These are phyloP conservation scores for Lindbergichthys nudifrons DNA, from an alignment of 2,797 vertebrate genomes.

Conservation along the genomic window DNA sequence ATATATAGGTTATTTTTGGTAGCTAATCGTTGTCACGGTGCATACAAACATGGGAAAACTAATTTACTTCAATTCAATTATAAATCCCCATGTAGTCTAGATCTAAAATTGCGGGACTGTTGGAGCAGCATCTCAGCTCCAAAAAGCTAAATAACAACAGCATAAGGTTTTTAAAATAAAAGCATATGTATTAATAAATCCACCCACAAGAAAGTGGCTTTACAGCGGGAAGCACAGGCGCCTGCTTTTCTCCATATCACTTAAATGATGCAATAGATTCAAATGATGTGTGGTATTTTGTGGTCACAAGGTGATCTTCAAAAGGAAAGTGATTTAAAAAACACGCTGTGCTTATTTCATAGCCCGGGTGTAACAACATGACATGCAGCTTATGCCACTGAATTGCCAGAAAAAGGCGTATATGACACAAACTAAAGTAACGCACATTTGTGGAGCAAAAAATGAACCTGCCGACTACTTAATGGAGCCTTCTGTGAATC, in stretches of 20 bases:
- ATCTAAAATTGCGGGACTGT: neutral
- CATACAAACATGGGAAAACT: neutral
- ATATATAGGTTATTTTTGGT: neutral
- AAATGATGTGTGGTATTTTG: neutral
- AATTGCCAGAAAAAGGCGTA: neutral
- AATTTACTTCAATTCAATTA: too few species aligned
- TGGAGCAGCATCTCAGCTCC: neutral
- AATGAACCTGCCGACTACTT: constrained; percentile 24
- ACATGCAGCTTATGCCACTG: neutral
- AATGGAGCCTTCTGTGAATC: constrained; percentile 36
- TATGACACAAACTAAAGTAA: constrained; percentile 11
- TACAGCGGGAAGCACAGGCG: neutral
- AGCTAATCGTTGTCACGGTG: neutral
- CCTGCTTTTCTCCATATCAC: neutral
- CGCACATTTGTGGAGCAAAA: constrained; percentile 2
- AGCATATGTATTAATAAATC: too few species aligned
- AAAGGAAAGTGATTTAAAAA: neutral
- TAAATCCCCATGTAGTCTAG: neutral
- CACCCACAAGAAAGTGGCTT: too few species aligned
- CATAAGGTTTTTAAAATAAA: too few species aligned
- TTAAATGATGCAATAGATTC: too few species aligned
- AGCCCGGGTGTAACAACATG: neutral
- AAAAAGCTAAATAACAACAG: neutral
- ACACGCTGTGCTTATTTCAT: neutral
- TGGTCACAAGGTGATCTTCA: neutral